Evolutionary conservation across 2,797 vertebrate species (phyloP).

Genomic region (Poeciliopsis gracilis): DNA sequence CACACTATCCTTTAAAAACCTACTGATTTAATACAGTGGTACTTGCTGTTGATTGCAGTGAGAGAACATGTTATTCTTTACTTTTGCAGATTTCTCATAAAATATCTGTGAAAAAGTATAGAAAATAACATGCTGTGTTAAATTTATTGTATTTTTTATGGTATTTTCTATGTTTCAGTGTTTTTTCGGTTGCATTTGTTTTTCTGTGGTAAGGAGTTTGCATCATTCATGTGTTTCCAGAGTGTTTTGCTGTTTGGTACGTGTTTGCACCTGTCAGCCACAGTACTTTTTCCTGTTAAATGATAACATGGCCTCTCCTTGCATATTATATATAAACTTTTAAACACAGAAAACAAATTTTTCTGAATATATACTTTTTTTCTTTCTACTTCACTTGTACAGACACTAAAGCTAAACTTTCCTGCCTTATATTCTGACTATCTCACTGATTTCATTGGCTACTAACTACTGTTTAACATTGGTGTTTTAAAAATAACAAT

Average conservation of each 20-base stretch:
- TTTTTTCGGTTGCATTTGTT: neutral
- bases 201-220: neutral
- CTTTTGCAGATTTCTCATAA: neutral
- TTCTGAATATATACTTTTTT: neutral
- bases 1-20: slow-evolving; percentile 22
- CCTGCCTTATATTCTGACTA: neutral
- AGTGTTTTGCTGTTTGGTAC: neutral
- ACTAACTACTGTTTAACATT: neutral
- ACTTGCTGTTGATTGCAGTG: neutral
- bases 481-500: neutral
- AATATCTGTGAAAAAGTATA: neutral
- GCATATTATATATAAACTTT: neutral
- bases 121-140: neutral
- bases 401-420: neutral
- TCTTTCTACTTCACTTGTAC: neutral
- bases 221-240: neutral
- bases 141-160: neutral
- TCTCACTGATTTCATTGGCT: neutral
- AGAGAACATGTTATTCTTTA: neutral
- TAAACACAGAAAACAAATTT: neutral
- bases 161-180: neutral
- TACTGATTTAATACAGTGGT: slow-evolving; percentile 8
- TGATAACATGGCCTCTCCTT: neutral
- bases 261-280: neutral
- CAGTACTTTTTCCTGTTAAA: neutral